These are phyloP conservation scores for Neuroterus valhalla DNA, from an alignment of 1,140 invertebrate species.

Conservation along the genomic window DNA sequence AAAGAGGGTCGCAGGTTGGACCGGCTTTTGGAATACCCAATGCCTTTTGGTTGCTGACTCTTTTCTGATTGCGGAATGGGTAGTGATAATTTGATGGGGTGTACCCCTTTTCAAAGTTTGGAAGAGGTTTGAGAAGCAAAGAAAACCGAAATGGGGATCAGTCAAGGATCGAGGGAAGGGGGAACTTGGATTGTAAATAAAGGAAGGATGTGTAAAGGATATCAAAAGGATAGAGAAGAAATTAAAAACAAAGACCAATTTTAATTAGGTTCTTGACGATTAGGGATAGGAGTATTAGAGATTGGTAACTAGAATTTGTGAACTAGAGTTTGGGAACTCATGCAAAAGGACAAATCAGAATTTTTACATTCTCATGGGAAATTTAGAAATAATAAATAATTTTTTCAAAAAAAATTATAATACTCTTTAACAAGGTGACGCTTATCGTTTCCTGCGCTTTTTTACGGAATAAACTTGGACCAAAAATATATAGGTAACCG, in stretches of 20 bases:
- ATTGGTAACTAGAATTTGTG: too few relatives aligned
- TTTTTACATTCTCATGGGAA: background rate
- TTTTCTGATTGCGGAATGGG: too few relatives aligned
- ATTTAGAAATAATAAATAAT: too few relatives aligned
- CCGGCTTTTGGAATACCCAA: too few relatives aligned
- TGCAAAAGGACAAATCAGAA: background rate
- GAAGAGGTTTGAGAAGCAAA: background rate
- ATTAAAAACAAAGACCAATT: background rate
- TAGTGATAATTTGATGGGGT: too few relatives aligned
- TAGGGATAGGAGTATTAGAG: background rate
- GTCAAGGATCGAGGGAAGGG: slow-evolving; percentile 2
- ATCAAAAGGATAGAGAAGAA: background rate
- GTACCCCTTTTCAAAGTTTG: background rate
- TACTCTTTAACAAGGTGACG: background rate
- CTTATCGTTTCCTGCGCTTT: slow-evolving; percentile 1
- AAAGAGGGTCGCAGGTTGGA: too few relatives aligned
- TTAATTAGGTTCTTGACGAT: slow-evolving; percentile 1
- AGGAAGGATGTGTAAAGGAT: background rate
- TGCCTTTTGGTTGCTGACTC: too few relatives aligned
- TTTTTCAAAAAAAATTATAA: background rate
- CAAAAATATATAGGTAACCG: background rate
- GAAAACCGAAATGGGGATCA: background rate
- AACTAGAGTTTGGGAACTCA: background rate
- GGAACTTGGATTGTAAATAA: slow-evolving; percentile 1
- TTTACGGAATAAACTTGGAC: slow-evolving; percentile 7